Evolutionary conservation across 2,888 invertebrate genomes (phyloP).

Genomic region (Mamestra brassicae): DNA sequence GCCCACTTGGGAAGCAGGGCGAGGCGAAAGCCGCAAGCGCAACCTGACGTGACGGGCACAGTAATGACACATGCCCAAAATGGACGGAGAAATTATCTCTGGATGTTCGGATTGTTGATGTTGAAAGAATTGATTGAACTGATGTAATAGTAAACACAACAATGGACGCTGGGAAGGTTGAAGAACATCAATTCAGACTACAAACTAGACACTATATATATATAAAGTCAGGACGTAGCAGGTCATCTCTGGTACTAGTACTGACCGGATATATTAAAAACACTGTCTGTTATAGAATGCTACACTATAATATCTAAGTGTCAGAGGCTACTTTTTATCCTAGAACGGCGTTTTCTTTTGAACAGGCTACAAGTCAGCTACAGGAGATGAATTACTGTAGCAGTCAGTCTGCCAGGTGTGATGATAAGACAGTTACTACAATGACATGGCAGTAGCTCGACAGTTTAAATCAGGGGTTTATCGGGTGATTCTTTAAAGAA

Average conservation of each 20-base stretch:
- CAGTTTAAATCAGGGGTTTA: no score
- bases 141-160: neutral
- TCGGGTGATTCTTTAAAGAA: no score
- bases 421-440: neutral
- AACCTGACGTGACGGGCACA: conserved; percentile 66
- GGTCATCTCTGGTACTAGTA: neutral
- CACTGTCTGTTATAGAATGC: neutral
- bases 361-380: no score
- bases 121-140: conserved; percentile 17
- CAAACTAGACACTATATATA: neutral
- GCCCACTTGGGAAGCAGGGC: conserved; percentile 80
- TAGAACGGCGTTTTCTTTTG: no score
- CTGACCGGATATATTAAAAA: neutral
- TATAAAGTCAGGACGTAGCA: neutral
- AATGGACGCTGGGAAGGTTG: neutral
- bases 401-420: neutral
- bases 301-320: no score
- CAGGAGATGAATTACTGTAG: neutral
- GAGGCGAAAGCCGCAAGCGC: conserved; percentile 76
- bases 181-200: neutral
- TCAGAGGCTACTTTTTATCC: neutral
- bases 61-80: conserved; percentile 62
- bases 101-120: conserved; percentile 8
- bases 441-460: no score
- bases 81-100: conserved; percentile 50